Conservation (phyloP, 2,113 vertebrate species). For the Neolamprologus caudopunctatus region DNA sequence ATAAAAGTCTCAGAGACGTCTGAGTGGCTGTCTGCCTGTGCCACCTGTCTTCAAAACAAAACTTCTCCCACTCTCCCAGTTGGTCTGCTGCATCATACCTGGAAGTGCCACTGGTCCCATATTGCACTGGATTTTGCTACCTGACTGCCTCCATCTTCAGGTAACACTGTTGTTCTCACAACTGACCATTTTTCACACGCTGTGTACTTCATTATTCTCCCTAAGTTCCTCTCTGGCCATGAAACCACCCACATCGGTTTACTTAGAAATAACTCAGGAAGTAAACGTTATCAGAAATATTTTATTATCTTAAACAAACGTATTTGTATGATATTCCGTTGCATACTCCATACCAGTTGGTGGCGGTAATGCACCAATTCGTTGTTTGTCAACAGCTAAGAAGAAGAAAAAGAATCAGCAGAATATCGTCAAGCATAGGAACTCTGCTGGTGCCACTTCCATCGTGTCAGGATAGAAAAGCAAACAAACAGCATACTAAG, state of each 20-base stretch:
- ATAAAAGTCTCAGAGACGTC: background rate
- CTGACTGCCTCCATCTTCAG: background rate
- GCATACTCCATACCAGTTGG: background rate
- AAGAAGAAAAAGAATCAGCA: background rate
- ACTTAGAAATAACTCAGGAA: background rate
- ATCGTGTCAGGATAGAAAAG: conserved; percentile 17
- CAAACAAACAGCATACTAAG: background rate
- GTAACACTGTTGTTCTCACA: background rate
- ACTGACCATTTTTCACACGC: background rate
- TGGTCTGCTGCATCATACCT: background rate
- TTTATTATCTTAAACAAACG: background rate
- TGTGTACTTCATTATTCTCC: background rate
- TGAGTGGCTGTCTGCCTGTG: background rate
- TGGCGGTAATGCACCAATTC: background rate
- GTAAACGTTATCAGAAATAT: background rate
- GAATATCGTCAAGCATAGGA: background rate
- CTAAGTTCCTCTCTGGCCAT: background rate
- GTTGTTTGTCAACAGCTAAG: background rate
- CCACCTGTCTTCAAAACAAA: background rate
- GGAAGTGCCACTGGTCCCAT: background rate
- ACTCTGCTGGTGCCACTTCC: background rate
- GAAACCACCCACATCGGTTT: background rate
- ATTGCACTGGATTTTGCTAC: background rate
- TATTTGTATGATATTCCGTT: background rate
- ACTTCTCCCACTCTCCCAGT: background rate